Evolutionary conservation across 2,113 vertebrate species (phyloP).

Genomic region (Sitta europaea): DNA sequence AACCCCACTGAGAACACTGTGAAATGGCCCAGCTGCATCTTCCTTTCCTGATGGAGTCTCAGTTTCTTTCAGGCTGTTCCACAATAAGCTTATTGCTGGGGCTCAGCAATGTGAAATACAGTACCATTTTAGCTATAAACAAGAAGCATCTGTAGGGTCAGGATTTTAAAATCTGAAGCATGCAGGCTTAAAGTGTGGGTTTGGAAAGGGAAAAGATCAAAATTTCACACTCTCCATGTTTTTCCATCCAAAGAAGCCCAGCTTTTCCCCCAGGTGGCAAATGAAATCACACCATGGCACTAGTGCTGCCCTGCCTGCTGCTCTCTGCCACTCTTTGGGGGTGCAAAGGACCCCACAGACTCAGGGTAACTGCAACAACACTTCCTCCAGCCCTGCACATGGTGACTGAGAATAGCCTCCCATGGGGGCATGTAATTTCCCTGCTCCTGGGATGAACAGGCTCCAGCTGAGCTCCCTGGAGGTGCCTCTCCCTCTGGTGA

Average conservation of each 20-base stretch:
- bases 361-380: neutral
- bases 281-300: neutral
- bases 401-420: neutral
- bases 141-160: neutral
- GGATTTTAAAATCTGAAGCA: neutral
- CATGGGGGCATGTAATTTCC: neutral
- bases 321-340: neutral
- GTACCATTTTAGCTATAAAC: neutral
- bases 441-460: neutral
- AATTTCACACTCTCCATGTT: neutral
- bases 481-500: neutral
- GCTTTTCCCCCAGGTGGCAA: neutral
- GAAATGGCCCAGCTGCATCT: neutral
- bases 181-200: neutral
- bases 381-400: neutral
- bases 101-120: neutral
- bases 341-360: neutral
- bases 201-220: neutral
- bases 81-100: neutral
- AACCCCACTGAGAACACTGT: neutral
- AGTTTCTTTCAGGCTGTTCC: neutral
- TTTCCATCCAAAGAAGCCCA: neutral
- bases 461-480: neutral
- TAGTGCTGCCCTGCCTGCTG: neutral
- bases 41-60: neutral